A percentile compares a stretch with the other conserved stretches of the same genome.
Evolutionary conservation across 2,797 vertebrate species (phyloP).

Genomic region (Enteromius fasciolatus): DNA sequence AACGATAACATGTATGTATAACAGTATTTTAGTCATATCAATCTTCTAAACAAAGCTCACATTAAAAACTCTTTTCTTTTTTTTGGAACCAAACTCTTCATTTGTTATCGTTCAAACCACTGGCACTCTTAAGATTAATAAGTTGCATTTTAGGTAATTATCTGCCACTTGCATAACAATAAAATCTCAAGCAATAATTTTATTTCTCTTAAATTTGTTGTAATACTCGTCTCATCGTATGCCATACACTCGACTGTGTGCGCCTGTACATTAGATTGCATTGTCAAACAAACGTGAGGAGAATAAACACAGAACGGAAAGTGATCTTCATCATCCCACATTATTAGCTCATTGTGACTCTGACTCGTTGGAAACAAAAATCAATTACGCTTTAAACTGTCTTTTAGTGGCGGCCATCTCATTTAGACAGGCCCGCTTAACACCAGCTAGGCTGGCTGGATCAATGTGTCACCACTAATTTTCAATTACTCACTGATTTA

Average conservation of each 20-base stretch:
- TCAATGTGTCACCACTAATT: conserved; percentile 65
- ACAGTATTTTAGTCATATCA: background rate
- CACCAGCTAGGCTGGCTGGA: conserved; percentile 58
- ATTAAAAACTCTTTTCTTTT: too few relatives aligned
- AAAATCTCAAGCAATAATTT: background rate
- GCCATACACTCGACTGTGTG: background rate
- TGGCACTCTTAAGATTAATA: background rate
- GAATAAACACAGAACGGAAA: conserved; percentile 42
- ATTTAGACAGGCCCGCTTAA: conserved; percentile 61
- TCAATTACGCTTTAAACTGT: conserved; percentile 65
- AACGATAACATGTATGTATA: background rate
- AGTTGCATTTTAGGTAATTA: background rate
- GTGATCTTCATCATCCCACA: conserved; percentile 57
- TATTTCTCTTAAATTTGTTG: background rate
- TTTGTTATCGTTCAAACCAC: too few relatives aligned
- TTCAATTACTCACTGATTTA: conserved; percentile 63
- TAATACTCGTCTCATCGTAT: background rate
- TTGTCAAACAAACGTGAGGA: conserved; percentile 22
- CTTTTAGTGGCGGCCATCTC: conserved; percentile 55
- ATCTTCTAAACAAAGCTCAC: background rate
- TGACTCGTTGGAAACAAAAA: conserved; percentile 62
- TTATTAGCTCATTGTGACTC: conserved; percentile 62
- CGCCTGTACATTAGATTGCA: background rate
- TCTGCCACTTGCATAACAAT: background rate
- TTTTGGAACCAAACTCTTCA: too few relatives aligned